A percentile compares a stretch with the other conserved stretches of the same genome.
phyloP scores from a whole-genome alignment of 2,888 invertebrate genomes.

The Lampropteryx suffumata region DNA sequence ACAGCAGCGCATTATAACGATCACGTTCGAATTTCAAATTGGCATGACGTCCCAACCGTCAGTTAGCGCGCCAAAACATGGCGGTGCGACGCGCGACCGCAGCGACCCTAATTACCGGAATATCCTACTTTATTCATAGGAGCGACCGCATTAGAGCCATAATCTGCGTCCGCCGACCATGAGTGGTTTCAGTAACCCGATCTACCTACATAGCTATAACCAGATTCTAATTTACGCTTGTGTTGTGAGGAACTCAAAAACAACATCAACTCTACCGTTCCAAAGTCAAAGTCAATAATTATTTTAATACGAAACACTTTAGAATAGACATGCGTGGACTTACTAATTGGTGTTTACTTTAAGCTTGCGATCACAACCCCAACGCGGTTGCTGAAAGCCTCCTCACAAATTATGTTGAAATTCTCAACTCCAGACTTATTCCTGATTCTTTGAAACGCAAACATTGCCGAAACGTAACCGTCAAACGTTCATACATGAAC shows the following conservation, averaged over 20 bases:
- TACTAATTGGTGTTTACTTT: too few relatives aligned
- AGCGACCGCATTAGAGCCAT: slow-evolving; percentile 10
- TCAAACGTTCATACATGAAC: too few relatives aligned
- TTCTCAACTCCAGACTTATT: neutral
- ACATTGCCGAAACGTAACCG: neutral
- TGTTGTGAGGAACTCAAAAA: too few relatives aligned
- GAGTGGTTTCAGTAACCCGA: neutral
- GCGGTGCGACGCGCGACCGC: slow-evolving; percentile 10
- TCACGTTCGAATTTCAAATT: slow-evolving; percentile 15
- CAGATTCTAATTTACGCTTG: too few relatives aligned
- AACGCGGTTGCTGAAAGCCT: neutral
- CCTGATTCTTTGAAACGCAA: neutral
- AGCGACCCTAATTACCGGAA: slow-evolving; percentile 18
- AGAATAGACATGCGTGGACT: too few relatives aligned
- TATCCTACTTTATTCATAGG: slow-evolving; percentile 18
- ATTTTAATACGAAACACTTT: too few relatives aligned
- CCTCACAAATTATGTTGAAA: neutral
- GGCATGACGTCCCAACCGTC: slow-evolving; percentile 9
- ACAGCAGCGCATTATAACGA: slow-evolving; percentile 1
- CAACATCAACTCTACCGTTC: too few relatives aligned
- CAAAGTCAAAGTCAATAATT: too few relatives aligned
- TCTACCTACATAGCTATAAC: neutral
- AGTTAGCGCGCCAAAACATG: slow-evolving; percentile 14
- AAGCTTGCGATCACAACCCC: too few relatives aligned
- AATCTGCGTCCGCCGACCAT: slow-evolving; percentile 1